A percentile compares a stretch with the other conserved stretches of the same genome.
These are phyloP conservation scores for Guaruba guarouba DNA, from an alignment of 2,113 vertebrate species.

Conservation along the genomic window DNA sequence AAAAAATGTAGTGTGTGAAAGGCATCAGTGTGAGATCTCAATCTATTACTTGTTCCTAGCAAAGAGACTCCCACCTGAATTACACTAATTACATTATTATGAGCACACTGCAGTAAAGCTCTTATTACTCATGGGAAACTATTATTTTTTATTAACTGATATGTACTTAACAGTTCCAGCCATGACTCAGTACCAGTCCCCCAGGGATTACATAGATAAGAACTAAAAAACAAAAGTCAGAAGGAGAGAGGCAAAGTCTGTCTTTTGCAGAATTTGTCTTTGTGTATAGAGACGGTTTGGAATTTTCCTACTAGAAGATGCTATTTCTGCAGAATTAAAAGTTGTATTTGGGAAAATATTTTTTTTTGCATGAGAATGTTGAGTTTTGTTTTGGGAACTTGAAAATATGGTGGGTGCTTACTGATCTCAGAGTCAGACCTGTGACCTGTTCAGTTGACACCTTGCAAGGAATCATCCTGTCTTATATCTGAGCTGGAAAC, in stretches of 20 bases:
- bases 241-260: neutral
- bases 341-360: neutral
- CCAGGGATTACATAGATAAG: neutral
- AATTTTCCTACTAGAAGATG: neutral
- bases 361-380: neutral
- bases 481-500: neutral
- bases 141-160: conserved; percentile 26
- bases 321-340: neutral
- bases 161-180: neutral
- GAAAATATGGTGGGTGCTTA: neutral
- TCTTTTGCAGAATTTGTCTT: neutral
- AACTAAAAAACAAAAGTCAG: neutral
- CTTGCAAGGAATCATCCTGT: neutral
- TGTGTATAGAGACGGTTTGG: neutral
- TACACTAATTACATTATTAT: conserved; percentile 36
- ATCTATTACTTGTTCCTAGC: neutral
- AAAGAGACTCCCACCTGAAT: neutral
- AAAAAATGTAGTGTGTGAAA: neutral
- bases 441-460: neutral
- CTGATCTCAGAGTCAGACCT: neutral
- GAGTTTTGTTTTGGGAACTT: neutral
- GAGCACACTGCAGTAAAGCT: neutral
- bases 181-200: neutral
- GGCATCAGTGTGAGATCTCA: neutral
- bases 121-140: conserved; percentile 5